These are phyloP conservation scores for Willisornis vidua DNA, from an alignment of 2,113 vertebrate genomes.

Conservation along the genomic window DNA sequence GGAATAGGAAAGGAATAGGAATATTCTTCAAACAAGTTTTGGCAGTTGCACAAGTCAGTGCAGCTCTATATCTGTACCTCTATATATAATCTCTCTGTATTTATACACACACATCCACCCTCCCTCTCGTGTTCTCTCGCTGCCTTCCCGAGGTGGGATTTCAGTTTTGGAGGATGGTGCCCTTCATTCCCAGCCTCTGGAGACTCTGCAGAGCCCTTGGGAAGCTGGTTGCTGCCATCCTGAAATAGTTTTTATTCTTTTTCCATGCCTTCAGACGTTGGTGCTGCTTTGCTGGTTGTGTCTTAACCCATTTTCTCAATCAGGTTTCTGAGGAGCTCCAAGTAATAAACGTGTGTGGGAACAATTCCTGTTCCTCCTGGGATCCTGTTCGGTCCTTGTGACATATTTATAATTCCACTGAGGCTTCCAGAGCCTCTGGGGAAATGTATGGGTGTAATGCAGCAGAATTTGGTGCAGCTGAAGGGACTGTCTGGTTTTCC, in stretches of 20 bases:
- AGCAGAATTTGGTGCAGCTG: background rate
- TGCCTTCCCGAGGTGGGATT: background rate
- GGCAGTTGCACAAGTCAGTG: background rate
- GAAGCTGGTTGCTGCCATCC: background rate
- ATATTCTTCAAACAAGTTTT: background rate
- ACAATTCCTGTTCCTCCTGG: background rate
- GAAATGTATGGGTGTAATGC: background rate
- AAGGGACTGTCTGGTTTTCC: background rate
- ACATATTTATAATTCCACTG: background rate
- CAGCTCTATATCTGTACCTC: too few relatives aligned
- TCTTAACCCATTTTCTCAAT: background rate
- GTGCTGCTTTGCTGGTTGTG: background rate
- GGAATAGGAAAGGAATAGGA: background rate
- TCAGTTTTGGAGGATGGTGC: background rate
- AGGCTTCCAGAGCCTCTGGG: background rate
- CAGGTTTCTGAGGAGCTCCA: background rate
- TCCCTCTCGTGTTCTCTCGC: rapidly evolving
- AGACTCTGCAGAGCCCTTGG: too few relatives aligned
- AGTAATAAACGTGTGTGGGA: background rate
- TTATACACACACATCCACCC: rapidly evolving
- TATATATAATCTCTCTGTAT: too few relatives aligned
- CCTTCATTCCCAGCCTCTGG: background rate
- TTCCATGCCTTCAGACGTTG: background rate
- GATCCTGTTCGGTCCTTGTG: rapidly evolving
- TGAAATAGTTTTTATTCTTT: background rate